Evolutionary conservation across 2,113 vertebrate species (phyloP).

Genomic region (Calyptommatus sinebrachiatus): DNA sequence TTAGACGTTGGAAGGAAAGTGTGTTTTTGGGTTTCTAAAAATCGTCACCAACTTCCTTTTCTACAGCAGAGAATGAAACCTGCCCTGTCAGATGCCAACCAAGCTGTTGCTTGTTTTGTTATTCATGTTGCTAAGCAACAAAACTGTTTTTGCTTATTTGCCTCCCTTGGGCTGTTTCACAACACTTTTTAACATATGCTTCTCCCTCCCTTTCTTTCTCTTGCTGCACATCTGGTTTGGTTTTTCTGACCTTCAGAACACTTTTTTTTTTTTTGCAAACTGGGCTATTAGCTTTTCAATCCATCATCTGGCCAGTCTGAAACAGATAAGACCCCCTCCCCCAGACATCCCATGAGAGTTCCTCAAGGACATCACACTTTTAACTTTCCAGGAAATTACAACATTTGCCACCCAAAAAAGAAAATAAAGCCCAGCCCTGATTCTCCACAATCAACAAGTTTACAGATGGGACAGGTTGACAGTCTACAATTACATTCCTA

Average conservation of each 20-base stretch:
- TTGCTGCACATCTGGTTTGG: conserved; percentile 78
- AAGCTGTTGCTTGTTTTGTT: conserved; percentile 77
- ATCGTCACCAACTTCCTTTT: conserved; percentile 56
- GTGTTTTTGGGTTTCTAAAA: conserved; percentile 48
- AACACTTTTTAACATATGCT: conserved; percentile 75
- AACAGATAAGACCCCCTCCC: conserved; percentile 25
- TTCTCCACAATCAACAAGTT: conserved; percentile 6
- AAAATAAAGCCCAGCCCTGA: neutral
- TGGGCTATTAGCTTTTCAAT: conserved; percentile 68
- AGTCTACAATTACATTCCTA: conserved; percentile 43
- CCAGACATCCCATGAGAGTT: conserved; percentile 44
- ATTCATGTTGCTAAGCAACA: conserved; percentile 73
- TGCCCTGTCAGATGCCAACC: conserved; percentile 65
- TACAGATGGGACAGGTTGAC: conserved; percentile 23
- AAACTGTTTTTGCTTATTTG: conserved; percentile 81
- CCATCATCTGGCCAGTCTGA: conserved; percentile 64
- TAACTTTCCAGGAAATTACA: conserved; percentile 49
- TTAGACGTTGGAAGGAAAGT: conserved; percentile 24
- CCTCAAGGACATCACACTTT: conserved; percentile 53
- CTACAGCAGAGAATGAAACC: conserved; percentile 62
- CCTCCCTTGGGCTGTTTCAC: conserved; percentile 80
- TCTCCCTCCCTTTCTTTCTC: conserved; percentile 36
- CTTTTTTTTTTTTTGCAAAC: conserved; percentile 53
- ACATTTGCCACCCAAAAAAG: conserved; percentile 38
- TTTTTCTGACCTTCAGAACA: conserved; percentile 72